Percentiles rank a stretch among this genome's conserved stretches.
These are phyloP conservation scores for Dicranocentrus wangi DNA, from an alignment of 2,888 invertebrate species.

Conservation along the genomic window DNA sequence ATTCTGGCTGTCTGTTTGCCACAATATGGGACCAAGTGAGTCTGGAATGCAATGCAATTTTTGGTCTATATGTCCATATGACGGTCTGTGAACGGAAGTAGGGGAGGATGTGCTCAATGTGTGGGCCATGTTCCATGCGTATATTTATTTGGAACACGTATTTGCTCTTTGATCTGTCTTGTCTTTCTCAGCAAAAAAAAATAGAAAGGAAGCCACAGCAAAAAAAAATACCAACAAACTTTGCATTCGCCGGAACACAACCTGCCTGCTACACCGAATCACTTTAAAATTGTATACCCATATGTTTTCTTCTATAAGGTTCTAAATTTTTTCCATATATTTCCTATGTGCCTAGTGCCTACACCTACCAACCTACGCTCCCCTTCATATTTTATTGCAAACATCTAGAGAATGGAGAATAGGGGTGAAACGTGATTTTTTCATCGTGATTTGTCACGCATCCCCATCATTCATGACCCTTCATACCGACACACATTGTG, in stretches of 20 bases:
- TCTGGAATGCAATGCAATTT: too few relatives aligned
- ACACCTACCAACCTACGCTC: not conserved
- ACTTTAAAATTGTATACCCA: too few relatives aligned
- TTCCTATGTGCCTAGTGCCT: not conserved
- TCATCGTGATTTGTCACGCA: conserved; percentile 63
- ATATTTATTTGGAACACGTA: conserved; percentile 17
- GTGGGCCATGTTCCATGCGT: too few relatives aligned
- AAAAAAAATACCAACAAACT: not conserved
- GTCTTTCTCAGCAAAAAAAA: conserved; percentile 13
- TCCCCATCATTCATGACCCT: conserved; percentile 54
- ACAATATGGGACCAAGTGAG: too few relatives aligned
- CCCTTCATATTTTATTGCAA: conserved; percentile 1
- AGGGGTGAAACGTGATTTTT: conserved; percentile 31
- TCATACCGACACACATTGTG: not conserved
- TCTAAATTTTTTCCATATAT: not conserved
- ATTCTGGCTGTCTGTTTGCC: too few relatives aligned
- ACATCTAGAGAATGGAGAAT: not conserved
- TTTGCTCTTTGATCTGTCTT: conserved; percentile 18
- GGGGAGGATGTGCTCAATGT: too few relatives aligned
- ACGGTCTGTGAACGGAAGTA: too few relatives aligned
- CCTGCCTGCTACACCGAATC: too few relatives aligned
- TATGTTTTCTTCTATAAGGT: too few relatives aligned
- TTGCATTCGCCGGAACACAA: too few relatives aligned
- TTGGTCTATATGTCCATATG: too few relatives aligned
- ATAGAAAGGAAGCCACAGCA: not conserved